Evolutionary conservation across 2,888 invertebrate genomes (phyloP).

Genomic region (Ichneumon xanthorius): DNA sequence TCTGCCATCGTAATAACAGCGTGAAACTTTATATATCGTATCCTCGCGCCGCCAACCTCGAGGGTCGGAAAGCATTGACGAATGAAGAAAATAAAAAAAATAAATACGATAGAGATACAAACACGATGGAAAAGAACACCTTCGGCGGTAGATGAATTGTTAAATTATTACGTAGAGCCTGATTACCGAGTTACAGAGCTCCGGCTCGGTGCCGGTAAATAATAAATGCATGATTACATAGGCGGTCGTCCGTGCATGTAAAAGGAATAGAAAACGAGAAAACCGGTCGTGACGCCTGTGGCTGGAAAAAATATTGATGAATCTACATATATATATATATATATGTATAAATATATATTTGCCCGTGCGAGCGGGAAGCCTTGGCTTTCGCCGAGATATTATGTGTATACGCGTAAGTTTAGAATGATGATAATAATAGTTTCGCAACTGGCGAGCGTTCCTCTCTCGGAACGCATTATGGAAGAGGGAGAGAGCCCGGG

Average conservation of each 20-base stretch:
- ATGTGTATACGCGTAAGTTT: constrained; percentile 39
- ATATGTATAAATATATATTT: constrained; percentile 20
- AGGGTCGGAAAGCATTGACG: neutral
- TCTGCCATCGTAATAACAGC: constrained; percentile 63
- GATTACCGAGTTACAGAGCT: constrained; percentile 28
- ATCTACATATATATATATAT: constrained; percentile 49
- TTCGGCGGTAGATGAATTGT: constrained; percentile 31
- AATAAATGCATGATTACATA: constrained; percentile 58
- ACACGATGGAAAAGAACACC: constrained; percentile 13
- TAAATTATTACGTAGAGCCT: constrained; percentile 38
- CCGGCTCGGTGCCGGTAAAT: constrained; percentile 41
- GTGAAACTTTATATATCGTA: constrained; percentile 35
- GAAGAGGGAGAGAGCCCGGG: constrained; percentile 56
- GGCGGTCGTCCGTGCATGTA: constrained; percentile 12
- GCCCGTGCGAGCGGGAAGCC: constrained; percentile 23
- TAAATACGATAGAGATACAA: neutral
- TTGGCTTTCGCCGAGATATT: constrained; percentile 42
- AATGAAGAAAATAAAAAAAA: constrained; percentile 18
- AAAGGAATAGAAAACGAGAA: constrained; percentile 55
- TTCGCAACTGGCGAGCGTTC: constrained; percentile 59
- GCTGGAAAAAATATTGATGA: constrained; percentile 49
- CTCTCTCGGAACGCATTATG: constrained; percentile 53
- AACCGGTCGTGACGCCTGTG: constrained; percentile 57
- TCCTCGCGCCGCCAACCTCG: neutral
- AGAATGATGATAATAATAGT: constrained; percentile 64